Base-by-base conservation (phyloP, 2,888 invertebrate genomes). In the Pachymerium ferrugineum region DNA sequence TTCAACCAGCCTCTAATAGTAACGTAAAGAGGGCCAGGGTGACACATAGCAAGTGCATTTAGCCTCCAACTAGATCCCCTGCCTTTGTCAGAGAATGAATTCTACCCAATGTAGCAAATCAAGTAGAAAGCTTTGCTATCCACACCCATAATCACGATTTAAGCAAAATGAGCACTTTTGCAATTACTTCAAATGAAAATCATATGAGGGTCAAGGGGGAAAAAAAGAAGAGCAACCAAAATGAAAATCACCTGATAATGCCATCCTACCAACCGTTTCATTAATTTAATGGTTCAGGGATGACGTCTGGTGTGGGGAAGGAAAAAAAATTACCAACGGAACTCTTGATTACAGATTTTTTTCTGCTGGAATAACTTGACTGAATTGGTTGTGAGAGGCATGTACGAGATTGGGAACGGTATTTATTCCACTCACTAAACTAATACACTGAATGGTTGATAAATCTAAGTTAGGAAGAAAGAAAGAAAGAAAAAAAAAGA, bases 261-360 rank as follows among this genome's bases (percentile, higher is more conserved):
- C 54, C 25, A 25, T 19, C 25, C 25, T 14, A 22, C 54, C 25
- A 54, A 54, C 12, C 54, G 25, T 54, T 54, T 54, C 54, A 54
- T 54, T 54, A 54, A 54, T 54, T 54, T 54, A 54, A 54, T 54
- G 54, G 54, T 54, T 54, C 54, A 25, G 54, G 28, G 54, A 54
- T 54, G 54, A 54, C 22, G n/a, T n/a, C n/a, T n/a, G n/a, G n/a
- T n/a, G n/a, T n/a, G n/a, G n/a, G 54, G 54, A 54, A 54, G 10
- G 54, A 22, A 54, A 10, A 25, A 25, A 54, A 54, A 54, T 54
- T 54, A 54, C 25, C 25, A 25, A 54, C 25, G 54, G 54, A 54
- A 54, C 25, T 25, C 54, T 19, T 54, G 54, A 54, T 54, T 54
- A 47, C 47, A 16, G 16, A 4, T 22, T 54, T 54, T 25, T 54